Base-by-base conservation (phyloP, 2,888 invertebrate genomes). In the Aporophyla lueneburgensis region DNA sequence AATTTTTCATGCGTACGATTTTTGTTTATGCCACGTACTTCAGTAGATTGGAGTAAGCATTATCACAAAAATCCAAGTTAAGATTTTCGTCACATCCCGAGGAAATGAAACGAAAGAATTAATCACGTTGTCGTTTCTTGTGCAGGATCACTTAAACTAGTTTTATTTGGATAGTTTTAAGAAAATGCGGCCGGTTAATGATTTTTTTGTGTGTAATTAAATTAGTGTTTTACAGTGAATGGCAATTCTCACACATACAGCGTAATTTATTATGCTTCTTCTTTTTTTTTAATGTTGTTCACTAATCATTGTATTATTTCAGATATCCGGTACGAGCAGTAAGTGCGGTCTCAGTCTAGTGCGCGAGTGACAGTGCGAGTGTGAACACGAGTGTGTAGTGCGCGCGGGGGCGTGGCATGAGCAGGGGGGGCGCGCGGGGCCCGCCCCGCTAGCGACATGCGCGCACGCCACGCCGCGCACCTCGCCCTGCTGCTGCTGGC, bases 371-470 rank as follows among this genome's bases (percentile, higher is more conserved):
- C 66, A 79, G 87, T 84, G 84, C 72, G 88, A 84, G 85, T 78
- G 88, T 82, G 88, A 58, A 66, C 61, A 76, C 81, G 74, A 76
- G 56, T 84, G 84, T 83, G 1, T 80, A 67, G 87, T 80, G 83
- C 61, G 84, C 78, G 84, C 67, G 54, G 76, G 54, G 78, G 73
- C 69, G 84, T 87, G 87, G 87, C 81, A 86, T 85, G 87, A 74
- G 82, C 81, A 74, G 82, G 66, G 74, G 61, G 84, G 78, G 91
- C 83, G 92, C 87, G 91, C 91, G 90, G 91, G 90, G 90, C 84
- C 89, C 88, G 91, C 91, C 92, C 92, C 93, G 93, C 92, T 94
- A 93, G 94, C 91, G 94, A 89, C 87, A 94, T 93, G 92, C 93
- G 94, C 91, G 92, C 89, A 87, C 92, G 92, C 87, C 85, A 88